A percentile compares a stretch with the other conserved stretches of the same genome.
Conservation (phyloP, 1,140 invertebrate genomes). For the Proctacanthus coquilletti region DNA sequence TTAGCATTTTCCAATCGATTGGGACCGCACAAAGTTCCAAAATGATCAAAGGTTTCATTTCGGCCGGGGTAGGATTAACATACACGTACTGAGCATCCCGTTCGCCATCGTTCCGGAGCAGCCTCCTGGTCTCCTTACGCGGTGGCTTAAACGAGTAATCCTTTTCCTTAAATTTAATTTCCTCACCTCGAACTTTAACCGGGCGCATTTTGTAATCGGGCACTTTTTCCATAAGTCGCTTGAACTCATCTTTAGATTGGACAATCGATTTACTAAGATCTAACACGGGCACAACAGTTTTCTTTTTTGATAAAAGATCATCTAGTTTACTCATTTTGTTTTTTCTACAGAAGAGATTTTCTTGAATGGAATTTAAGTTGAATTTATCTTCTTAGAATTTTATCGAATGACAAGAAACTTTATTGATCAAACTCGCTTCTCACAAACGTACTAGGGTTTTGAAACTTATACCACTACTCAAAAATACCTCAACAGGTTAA, state of each 20-base stretch:
- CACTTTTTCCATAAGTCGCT: conserved; percentile 64
- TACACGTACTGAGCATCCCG: conserved; percentile 33
- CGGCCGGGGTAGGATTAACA: conserved; percentile 63
- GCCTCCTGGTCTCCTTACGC: conserved; percentile 22
- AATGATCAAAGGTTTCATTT: conserved; percentile 54
- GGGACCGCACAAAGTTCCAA: conserved; percentile 66
- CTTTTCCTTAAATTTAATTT: conserved; percentile 48
- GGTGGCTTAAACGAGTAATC: conserved; percentile 36
- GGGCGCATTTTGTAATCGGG: conserved; percentile 79
- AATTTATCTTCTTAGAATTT: no score
- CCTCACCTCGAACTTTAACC: conserved; percentile 57
- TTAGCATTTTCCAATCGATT: conserved; percentile 90
- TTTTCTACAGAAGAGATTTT: no score
- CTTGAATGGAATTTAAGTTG: no score
- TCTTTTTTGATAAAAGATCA: conserved; percentile 64
- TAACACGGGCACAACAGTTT: conserved; percentile 62
- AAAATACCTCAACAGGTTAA: no score
- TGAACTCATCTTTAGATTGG: conserved; percentile 64
- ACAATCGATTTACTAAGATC: conserved; percentile 68
- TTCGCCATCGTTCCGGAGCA: conserved; percentile 20
- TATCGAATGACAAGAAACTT: no score
- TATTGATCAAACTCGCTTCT: no score
- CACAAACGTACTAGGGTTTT: no score
- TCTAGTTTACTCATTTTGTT: conserved; percentile 54
- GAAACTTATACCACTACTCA: no score